Percentiles rank a stretch among this genome's conserved stretches.
These are phyloP conservation scores for Ellobius talpinus DNA, from an alignment of 2,113 vertebrate species.

Conservation along the genomic window DNA sequence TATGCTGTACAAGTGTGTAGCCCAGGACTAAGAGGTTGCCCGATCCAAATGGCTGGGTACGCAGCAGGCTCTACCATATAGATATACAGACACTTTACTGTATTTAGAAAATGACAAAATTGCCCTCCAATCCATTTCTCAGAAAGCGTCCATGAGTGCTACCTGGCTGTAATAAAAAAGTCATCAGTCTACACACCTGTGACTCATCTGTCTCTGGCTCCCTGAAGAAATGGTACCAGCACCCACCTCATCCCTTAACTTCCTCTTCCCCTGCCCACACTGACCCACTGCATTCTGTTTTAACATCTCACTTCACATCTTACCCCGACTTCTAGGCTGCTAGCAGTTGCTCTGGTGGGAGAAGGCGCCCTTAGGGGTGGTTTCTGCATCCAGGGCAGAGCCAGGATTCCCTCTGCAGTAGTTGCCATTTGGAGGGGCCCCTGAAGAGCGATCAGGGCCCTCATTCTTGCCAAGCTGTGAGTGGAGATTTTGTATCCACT, in stretches of 20 bases:
- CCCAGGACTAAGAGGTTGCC: neutral
- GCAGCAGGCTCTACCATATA: neutral
- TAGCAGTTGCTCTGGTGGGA: neutral
- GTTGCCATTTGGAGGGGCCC: neutral
- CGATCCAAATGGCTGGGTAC: neutral
- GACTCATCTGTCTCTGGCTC: neutral
- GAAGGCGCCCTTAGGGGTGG: neutral
- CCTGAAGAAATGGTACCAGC: neutral
- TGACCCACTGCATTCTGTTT: neutral
- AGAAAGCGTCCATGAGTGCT: neutral
- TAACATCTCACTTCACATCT: neutral
- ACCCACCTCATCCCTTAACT: neutral
- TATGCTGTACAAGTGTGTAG: neutral
- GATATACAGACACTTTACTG: neutral
- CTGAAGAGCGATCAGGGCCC: conserved; percentile 11
- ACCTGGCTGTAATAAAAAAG: neutral
- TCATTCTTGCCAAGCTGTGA: conserved; percentile 2
- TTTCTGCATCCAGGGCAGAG: neutral
- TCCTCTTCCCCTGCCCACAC: too few relatives aligned
- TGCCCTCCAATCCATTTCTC: neutral
- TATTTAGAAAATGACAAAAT: neutral
- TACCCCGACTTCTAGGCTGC: neutral
- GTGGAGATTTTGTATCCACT: conserved; percentile 1
- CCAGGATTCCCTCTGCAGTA: neutral
- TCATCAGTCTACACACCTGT: neutral